Evolutionary conservation across 2,888 invertebrate genomes (phyloP), one percentile per base, ranked within the genome.

Genomic region (Drosophila greeni): DNA sequence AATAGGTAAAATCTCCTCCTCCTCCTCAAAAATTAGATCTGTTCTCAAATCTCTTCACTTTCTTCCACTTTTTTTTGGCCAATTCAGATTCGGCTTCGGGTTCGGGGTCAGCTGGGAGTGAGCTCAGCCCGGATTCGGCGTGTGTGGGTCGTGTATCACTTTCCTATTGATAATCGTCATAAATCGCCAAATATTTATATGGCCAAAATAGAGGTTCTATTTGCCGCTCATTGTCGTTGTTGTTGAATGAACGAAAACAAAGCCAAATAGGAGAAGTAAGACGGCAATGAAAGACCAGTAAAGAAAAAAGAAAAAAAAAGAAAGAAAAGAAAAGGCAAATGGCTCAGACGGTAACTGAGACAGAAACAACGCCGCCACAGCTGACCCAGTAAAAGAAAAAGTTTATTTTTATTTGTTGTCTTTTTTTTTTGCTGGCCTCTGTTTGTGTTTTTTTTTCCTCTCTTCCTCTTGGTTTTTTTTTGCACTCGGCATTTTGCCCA

Each of bases 321-420:
- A n/a, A 37, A 47, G 37, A 66, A 67, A 62, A 65, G 45, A 64
- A 53, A 70, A 70, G 33, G 64, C 60, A 66, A 66, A 69, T 64
- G 60, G 47, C 61, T 78, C 73, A 73, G 70, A 64, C 73, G 40
- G 72, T 56, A 70, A 61, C 70, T 72, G 42, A 51, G 55, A 43
- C 29, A 33, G 48, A 26, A 42, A 39, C 37, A 66, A 60, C 67
- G 69, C 40, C 37, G 60, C 14, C 36, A 67, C 56, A 42, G 73
- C 57, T 79, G 79, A 79, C 79, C 79, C 77, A 79, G 80, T 79
- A 79, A 79, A 82, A 84, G 84, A 79, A 79, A 79, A 84, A 79
- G 79, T 84, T 82, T 74, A 79, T 76, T 78, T 80, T 70, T 81
- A 68, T 67, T 49, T 47, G 24, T 52, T 23, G 45, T 52, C 31